Conservation (phyloP, 2,888 invertebrate genomes). For the Spilosoma lubricipeda region DNA sequence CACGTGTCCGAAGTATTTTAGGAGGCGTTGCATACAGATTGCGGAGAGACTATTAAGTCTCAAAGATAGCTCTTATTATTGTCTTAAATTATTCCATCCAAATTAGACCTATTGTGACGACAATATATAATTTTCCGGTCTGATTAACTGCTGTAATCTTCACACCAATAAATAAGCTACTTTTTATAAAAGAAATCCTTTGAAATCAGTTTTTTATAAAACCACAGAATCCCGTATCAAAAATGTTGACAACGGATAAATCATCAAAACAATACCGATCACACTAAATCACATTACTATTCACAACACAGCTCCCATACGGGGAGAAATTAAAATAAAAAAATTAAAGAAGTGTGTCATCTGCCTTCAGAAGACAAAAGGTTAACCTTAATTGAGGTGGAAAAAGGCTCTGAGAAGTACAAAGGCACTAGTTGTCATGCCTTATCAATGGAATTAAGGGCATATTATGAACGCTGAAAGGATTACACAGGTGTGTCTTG, state of each 20-base stretch:
- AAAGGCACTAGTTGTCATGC: constrained; percentile 84
- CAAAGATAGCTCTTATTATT: not conserved
- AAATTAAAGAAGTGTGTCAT: constrained; percentile 76
- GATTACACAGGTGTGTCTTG: constrained; percentile 84
- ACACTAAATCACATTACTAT: constrained; percentile 81
- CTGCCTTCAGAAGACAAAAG: constrained; percentile 79
- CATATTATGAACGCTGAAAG: constrained; percentile 83
- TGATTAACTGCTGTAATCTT: constrained; percentile 14
- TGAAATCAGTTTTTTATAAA: constrained; percentile 59
- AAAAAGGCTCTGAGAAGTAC: constrained; percentile 70
- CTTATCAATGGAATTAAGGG: constrained; percentile 84
- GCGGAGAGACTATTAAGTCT: no score
- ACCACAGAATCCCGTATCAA: constrained; percentile 53
- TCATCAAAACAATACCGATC: constrained; percentile 74
- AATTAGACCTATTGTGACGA: not conserved
- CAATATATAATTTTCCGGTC: constrained; percentile 35
- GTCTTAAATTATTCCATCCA: not conserved
- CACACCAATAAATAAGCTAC: not conserved
- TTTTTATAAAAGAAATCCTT: not conserved
- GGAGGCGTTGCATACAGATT: no score
- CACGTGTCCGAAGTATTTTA: no score
- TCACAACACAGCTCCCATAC: constrained; percentile 77
- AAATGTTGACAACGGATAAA: constrained; percentile 75
- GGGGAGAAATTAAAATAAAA: constrained; percentile 58
- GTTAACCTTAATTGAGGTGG: constrained; percentile 78